Base-by-base conservation (phyloP, 92 coral and sea anemone genomes). In the Blastomussa wellsi region DNA sequence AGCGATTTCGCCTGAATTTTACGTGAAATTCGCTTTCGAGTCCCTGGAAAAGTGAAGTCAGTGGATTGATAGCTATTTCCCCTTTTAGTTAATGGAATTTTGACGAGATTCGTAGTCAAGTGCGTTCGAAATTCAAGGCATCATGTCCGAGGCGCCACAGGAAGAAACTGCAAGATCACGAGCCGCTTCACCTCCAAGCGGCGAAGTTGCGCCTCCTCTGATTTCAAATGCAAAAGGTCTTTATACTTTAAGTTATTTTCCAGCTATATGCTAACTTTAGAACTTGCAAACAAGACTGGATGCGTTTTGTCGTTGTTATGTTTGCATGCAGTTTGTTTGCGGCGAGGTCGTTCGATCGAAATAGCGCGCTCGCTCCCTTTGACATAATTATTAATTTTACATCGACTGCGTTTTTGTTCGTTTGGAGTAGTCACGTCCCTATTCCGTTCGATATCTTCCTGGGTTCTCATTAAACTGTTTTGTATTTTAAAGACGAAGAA, bases 181-280 rank as follows among this genome's bases (percentile, higher is more conserved):
- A 31, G 95, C 95, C 12, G 92, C 90, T 19, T 83, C 94, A 22
- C 93, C 95, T 32, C 97, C 93, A 22, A 92, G 92, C 81, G 75
- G 73, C 29, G 97, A 94, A 85, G 84, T 94, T 69, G 95, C 97
- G 0, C 95, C 97, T 24, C 95, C 97, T 7, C 77, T 90, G 44
- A 80, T 94, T 20, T 89, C 94, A 57, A 55, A 86, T 66, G 64
- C 68, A 0, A 83, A 66, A 26, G 89, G 85, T 86, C 69, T 41
- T 44, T 13, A 33, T 6, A 42, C 36, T 48, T 78, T 13, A 5
- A 17, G 32, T 28, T 35, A 14, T 41, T 33, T 86, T 41, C 26
- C 44, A 32, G 51, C 53, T 39, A 32, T 86, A 29, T 37, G 49
- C 44, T 47, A 24, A 9, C 24, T 22, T 42, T 1, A 51, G 38